Evolutionary conservation across 1,140 invertebrate species (phyloP), one percentile per base, ranked within the genome.

Genomic region (Heliconius hewitsoni): DNA sequence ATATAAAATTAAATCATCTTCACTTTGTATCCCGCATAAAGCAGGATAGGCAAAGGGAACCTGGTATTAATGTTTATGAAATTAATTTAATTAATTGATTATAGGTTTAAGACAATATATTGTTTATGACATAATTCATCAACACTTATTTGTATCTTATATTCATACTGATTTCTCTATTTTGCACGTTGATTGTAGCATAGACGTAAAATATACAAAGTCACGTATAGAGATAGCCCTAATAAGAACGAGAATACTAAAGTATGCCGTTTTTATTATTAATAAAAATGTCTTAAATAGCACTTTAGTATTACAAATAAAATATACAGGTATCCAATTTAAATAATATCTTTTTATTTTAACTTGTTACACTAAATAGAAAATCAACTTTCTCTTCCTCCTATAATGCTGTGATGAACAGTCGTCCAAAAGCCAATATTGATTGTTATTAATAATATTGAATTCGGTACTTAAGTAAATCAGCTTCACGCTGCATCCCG

Each of bases 171-270:
- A 39, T 71, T 71, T 71, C 34, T 71, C 16, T 39, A 71, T 37
- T 71, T 71, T 34, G 16, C 71, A 71, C 71, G 34, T 8, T 37
- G 70, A 71, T 71, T 71, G 30, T 71, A n/a, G 30, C 37, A 71
- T 71, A 39, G n/a, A 27, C 19, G 23, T 66, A 16, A 66, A 23
- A 9, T 71, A 39, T 3, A n/a, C 19, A 71, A 19, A 39, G 34
- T 74, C 71, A 71, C 71, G 37, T 71, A 39, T 39, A 3, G 71
- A 71, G 60, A 66, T 66, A 66, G 60, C 13, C 13, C 0, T 66
- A 66, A 66, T 27, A 66, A 66, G 1, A 66, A 57, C 55, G 8
- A 57, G 19, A 57, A 27, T 30, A 30, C 11, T 23, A 66, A 16
- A 27, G 60, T 13, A 5, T 5, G 23, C 1, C 2, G 13, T 66